Base-by-base conservation (phyloP, 2,888 invertebrate genomes). In the Hirtodrosophila histrioides region DNA sequence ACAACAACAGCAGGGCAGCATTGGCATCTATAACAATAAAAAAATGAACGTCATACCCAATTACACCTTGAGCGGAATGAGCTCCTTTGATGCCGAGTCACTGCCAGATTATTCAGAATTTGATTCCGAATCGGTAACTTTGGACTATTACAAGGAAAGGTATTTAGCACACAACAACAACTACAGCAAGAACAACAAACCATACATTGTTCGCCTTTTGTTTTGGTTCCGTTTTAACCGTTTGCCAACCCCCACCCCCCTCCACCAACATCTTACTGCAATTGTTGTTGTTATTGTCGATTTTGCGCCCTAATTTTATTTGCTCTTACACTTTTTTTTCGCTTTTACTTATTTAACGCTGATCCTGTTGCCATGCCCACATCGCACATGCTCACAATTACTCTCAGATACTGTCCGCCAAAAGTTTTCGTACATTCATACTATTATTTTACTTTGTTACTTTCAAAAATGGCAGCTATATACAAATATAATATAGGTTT, bases 61-160 rank as follows among this genome's bases (percentile, higher is more conserved):
- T 89, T 89, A 88, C 53, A 88, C 92, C 63, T 87, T 93, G 80
- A 92, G 92, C 76, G 92, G 93, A 79, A 92, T 93, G 84, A 92
- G 92, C 87, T 90, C 90, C 56, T 93, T 93, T 77, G 93, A 93
- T 81, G 92, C 92, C 66, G 93, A 93, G 81, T 93, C 93, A 37
- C 83, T 93, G 70, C 92, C 93, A 46, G 93, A 93, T 88, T 93
- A 92, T 77, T 93, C 92, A 69, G 93, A 93, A 91, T 93, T 93
- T 85, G 93, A 93, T 91, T 92, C 93, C 36, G 92, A 92, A 83
- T 92, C 92, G 60, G 92, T 93, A 56, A 92, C 92, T 68, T 90
- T 92, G 89, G 92, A 92, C 76, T 93, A 92, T 83, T 92, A 91
- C 78, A 91, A 90, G 77, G 92, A 93, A 90, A 93, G 92, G 93